phyloP scores from a whole-genome alignment of 2,797 vertebrate genomes.

The Gobionotothen gibberifrons region DNA sequence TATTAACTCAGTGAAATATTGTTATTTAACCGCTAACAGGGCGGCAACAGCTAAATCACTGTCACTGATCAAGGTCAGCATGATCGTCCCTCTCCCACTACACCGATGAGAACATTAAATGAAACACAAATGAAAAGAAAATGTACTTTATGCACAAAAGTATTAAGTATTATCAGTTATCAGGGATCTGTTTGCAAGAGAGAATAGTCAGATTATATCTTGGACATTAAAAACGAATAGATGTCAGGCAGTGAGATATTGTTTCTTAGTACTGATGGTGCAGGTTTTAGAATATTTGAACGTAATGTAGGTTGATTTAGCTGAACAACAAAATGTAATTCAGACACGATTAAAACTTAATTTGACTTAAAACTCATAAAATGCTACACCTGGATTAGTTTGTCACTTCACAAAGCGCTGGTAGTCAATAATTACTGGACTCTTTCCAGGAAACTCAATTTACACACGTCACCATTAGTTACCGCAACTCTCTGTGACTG shows the following conservation, averaged over 20 bases:
- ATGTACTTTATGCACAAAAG: background rate
- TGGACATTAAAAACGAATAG: background rate
- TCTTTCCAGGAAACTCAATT: conserved; percentile 7
- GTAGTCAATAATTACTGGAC: conserved; percentile 7
- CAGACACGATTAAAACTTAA: conserved; percentile 8
- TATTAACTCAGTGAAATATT: background rate
- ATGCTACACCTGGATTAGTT: background rate
- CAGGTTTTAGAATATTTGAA: background rate
- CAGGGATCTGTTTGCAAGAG: background rate
- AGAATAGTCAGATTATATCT: background rate
- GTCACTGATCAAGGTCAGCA: conserved; percentile 2
- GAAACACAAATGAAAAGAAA: background rate
- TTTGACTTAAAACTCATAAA: conserved; percentile 12
- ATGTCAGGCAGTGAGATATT: background rate
- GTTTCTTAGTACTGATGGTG: background rate
- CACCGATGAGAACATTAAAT: background rate
- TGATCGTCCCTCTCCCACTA: background rate
- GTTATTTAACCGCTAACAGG: background rate
- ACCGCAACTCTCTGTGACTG: background rate
- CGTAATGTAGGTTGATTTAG: background rate
- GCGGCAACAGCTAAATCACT: background rate
- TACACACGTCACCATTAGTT: conserved; percentile 15
- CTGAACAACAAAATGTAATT: background rate
- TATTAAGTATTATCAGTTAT: background rate
- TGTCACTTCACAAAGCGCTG: conserved; percentile 3